Base-by-base conservation (phyloP, 2,888 invertebrate species). In the Branchellion lobata region DNA sequence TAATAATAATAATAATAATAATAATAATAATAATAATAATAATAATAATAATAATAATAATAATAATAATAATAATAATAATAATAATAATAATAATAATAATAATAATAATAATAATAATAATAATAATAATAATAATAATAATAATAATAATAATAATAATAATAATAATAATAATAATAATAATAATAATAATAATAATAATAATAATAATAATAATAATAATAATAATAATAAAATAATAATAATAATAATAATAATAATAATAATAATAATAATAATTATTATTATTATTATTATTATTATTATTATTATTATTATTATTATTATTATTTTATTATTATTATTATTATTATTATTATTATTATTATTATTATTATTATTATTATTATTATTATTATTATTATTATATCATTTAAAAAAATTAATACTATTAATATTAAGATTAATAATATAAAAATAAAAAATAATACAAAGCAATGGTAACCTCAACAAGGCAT, bases 161-260 rank as follows among this genome's bases (percentile, higher is more conserved):
- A n/a, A 57, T 57, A n/a, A 57, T 57, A 5, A 14, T 8, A n/a
- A n/a, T 40, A n/a, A 57, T 18, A n/a, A 57, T 57, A n/a, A n/a
- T 24, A n/a, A 57, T 57, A n/a, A 57, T 57, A n/a, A 57, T 57
- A n/a, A 57, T 57, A n/a, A 24, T 57, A n/a, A 57, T 57, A n/a
- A 8, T 57, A n/a, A 57, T 57, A n/a, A 57, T 57, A 14, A 24
- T 57, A n/a, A 57, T 24, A n/a, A 57, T 57, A n/a, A 57, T 57
- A 57, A 18, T 57, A 24, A 18, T 3, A n/a, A 24, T 57, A n/a
- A n/a, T 57, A 5, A 57, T 57, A 24, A 57, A 24, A 57, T 18
- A 24, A n/a, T 57, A n/a, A n/a, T 18, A 57, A n/a, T 57, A n/a
- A 5, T 8, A n/a, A 8, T 57, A n/a, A 57, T 57, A n/a, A 57